Base-by-base conservation (phyloP, 2,113 vertebrate species). In the Hemibagrus wyckioides region DNA sequence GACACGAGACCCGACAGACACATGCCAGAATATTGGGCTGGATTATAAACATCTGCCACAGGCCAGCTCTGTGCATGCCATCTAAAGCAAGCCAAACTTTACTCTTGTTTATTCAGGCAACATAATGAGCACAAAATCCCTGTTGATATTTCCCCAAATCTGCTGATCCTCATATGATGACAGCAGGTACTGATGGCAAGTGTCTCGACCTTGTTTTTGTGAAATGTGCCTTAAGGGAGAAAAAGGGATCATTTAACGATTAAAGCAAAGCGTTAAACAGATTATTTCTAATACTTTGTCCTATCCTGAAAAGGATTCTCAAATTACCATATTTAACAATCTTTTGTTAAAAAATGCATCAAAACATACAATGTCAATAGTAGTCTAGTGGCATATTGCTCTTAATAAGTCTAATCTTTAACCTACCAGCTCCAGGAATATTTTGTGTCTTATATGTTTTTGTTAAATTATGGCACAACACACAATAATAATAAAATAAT, bases 21-120 rank as follows among this genome's bases (percentile, higher is more conserved):
- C 44, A 39, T 25, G 30, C 41, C 25, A 48, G 30, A 79, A 86
- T 56, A 80, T 39, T 67, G 48, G 59, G n/a, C 44, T 80, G 59
- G 75, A 80, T 80, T 80, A 80, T 80, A 85, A 80, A 65, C 59
- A 25, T 80, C 75, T 80, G 75, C 75, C 39, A 23, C 61, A 86
- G 75, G 48, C n/a, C 23, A 23, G 33, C 65, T 23, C 48, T 54
- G 23, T 8, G 25, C 48, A 86, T 28, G 44, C 4, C 11, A n/a
- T 57, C 56, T 15, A 6, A 79, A 61, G 25, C 61, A 54, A 85
- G 56, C 17, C n/a, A 63, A 54, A 77, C 44, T 23, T 48, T 57
- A 59, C 76, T 61, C 39, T 61, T 41, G 39, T 76, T 85, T 41
- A 76, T 33, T 73, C 39, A 6, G 54, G 54, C n/a, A 61, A 19